Base-by-base conservation (phyloP, 1,140 invertebrate species). In the Pteromalus puparum region DNA sequence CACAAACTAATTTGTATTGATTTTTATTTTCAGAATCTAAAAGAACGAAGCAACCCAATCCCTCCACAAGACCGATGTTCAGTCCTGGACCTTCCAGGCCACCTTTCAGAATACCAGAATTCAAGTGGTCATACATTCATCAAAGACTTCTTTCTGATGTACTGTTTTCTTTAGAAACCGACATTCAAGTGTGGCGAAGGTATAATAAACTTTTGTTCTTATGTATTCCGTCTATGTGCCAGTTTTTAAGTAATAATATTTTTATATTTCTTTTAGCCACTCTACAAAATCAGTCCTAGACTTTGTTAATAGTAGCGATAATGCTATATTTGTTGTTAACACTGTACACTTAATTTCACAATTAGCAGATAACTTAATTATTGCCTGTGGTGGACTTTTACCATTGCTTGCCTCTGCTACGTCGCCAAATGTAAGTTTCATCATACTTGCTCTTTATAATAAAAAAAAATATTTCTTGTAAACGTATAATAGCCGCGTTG, bases 71-170 rank as follows among this genome's bases (percentile, higher is more conserved):
- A 82, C 97, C 97, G 70, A 98, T 98, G 95, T 99, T 99, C 92
- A 99, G 97, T 92, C 97, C 98, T 72, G 98, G 98, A 18, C 98
- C 98, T 21, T 97, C 98, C 26, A 95, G 98, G 88, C 98, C 99
- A 30, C 98, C 99, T 0, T 99, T 99, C 93, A 95, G 99, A 87
- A 99, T 99, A 92, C 99, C 99, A 46, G 99, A 99, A 94, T 99
- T 99, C 93, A 97, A 98, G 88, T 99, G 99, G 99, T 99, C 99
- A 6, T 97, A 98, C 91, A 98, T 99, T 87, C 99, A 99, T 94
- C 98, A 99, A 92, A 95, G 98, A 87, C 94, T 99, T 82, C 94
- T 99, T 2, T 99, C 98, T 18, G 99, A 99, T 94, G 96, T 99
- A 28, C 94, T 99, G 13, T 99, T 98, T 92, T 99, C 98, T 0